phyloP scores from a whole-genome alignment of 2,797 vertebrate species.

The Squalus acanthias region DNA sequence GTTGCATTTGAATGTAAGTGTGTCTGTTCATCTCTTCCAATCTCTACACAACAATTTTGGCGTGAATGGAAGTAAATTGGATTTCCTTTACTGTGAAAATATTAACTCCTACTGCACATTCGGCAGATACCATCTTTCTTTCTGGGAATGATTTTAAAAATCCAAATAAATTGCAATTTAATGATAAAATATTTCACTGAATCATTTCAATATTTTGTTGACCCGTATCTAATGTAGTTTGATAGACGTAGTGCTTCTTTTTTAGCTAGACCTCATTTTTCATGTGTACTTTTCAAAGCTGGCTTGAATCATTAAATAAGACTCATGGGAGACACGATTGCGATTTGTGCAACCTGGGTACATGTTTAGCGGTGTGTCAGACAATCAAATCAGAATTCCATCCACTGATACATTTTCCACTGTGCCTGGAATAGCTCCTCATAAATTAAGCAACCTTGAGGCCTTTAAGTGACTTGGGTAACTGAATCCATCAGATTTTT shows the following conservation, averaged over 20 bases:
- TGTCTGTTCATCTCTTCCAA: not conserved
- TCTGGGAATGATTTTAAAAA: not conserved
- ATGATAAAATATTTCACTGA: not conserved
- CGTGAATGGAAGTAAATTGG: not conserved
- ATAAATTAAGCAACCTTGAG: conserved; percentile 8
- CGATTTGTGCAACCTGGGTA: not conserved
- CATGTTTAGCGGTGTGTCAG: not conserved
- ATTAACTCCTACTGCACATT: not conserved
- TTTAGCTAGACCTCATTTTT: not conserved
- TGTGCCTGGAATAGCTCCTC: not conserved
- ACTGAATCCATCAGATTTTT: conserved; percentile 4
- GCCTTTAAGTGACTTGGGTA: not conserved
- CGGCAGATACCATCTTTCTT: not conserved
- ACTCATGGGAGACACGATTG: not conserved
- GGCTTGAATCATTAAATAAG: not conserved
- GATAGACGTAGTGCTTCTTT: not conserved
- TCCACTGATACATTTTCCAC: not conserved
- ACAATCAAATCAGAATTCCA: not conserved
- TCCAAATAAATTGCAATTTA: not conserved
- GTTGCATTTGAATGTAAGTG: not conserved
- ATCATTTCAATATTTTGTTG: not conserved
- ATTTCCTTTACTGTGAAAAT: not conserved
- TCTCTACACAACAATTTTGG: not conserved
- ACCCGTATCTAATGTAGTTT: not conserved
- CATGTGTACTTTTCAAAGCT: conserved; percentile 19